phyloP scores from a whole-genome alignment of 2,888 invertebrate species.

The Apodemia hepburni region DNA sequence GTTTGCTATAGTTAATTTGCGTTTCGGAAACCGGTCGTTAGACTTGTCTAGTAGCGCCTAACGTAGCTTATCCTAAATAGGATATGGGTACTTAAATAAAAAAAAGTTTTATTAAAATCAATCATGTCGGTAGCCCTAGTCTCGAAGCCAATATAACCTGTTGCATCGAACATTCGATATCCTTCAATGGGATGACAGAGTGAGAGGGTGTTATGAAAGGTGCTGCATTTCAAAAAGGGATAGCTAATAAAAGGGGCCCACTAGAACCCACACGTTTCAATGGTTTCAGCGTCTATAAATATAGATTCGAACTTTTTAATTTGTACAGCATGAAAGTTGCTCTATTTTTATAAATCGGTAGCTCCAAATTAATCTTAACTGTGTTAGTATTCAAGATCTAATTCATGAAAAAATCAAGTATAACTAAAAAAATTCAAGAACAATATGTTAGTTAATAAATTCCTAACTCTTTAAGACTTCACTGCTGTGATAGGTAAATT shows the following conservation, averaged over 20 bases:
- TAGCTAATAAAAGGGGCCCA: conserved; percentile 56
- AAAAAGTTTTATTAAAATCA: conserved; percentile 39
- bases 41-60: too few relatives aligned
- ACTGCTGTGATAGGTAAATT: too few relatives aligned
- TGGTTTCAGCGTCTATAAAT: conserved; percentile 73
- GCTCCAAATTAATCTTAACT: too few relatives aligned
- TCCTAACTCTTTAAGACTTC: too few relatives aligned
- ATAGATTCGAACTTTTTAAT: conserved; percentile 59
- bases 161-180: conserved; percentile 77
- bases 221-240: conserved; percentile 40
- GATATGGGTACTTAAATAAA: not conserved
- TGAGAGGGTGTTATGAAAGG: conserved; percentile 38
- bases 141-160: conserved; percentile 71
- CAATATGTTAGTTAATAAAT: too few relatives aligned
- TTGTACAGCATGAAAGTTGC: conserved; percentile 42
- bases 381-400: too few relatives aligned
- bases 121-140: conserved; percentile 65
- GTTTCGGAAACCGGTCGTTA: too few relatives aligned
- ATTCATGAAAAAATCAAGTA: too few relatives aligned
- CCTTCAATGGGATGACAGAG: conserved; percentile 67
- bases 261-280: conserved; percentile 68
- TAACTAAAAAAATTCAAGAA: too few relatives aligned
- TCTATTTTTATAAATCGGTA: conserved; percentile 40
- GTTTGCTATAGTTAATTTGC: too few relatives aligned
- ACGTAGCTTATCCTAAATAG: too few relatives aligned